Conservation (phyloP, 2,888 invertebrate species). For the Heteromurus nitidus region DNA sequence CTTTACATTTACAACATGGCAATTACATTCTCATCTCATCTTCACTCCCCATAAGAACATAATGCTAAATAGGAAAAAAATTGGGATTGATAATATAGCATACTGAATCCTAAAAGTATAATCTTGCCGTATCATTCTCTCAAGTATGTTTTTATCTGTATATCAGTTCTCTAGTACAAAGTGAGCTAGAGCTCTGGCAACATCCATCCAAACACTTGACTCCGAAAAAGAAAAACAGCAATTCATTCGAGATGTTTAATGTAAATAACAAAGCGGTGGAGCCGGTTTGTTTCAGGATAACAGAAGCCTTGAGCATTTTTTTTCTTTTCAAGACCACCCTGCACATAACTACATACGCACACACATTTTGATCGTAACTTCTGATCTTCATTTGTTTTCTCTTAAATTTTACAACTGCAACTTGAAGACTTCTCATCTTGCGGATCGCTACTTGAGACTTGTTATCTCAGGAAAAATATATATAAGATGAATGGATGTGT, state of each 20-base stretch:
- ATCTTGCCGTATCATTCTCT: constrained; percentile 6
- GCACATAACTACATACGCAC: too few relatives aligned
- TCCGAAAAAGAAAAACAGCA: too few relatives aligned
- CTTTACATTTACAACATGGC: constrained; percentile 57
- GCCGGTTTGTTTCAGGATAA: constrained; percentile 54
- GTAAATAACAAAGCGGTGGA: constrained; percentile 58
- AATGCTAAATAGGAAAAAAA: background rate
- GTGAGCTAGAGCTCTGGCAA: too few relatives aligned
- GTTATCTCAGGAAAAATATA: too few relatives aligned
- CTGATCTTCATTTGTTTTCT: constrained; percentile 58
- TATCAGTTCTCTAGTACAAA: too few relatives aligned
- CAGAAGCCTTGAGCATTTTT: constrained; percentile 26
- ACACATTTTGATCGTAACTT: constrained; percentile 40
- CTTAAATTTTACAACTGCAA: background rate
- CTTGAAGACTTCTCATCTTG: too few relatives aligned
- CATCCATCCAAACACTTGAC: background rate
- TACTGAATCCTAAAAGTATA: too few relatives aligned
- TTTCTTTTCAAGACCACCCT: constrained; percentile 45
- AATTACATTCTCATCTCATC: constrained; percentile 52
- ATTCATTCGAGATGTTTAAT: constrained; percentile 58
- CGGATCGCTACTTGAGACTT: too few relatives aligned
- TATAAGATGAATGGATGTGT: constrained; percentile 6
- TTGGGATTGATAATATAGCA: too few relatives aligned
- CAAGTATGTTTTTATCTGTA: too few relatives aligned
- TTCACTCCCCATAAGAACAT: background rate